phyloP scores from a whole-genome alignment of 92 coral and sea anemone genomes.

The Actinostola sp. region DNA sequence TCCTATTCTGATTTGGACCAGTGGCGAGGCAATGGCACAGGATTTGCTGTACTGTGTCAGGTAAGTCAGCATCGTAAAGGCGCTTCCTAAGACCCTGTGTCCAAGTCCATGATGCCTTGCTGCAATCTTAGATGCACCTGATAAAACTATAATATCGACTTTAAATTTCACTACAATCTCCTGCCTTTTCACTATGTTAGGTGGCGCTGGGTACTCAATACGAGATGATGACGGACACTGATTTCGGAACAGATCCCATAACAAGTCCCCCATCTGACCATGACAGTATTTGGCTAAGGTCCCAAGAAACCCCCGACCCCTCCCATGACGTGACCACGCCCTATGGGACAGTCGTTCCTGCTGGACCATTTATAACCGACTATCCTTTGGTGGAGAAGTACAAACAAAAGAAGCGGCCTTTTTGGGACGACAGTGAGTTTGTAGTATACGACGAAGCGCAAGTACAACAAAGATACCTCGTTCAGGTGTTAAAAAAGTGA shows the following conservation, averaged over 20 bases:
- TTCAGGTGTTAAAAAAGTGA: conserved; percentile 3
- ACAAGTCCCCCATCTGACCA: conserved; percentile 64
- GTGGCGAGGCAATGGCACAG: neutral
- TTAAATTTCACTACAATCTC: too few relatives aligned
- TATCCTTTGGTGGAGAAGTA: conserved; percentile 47
- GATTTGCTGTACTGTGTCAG: conserved; percentile 71
- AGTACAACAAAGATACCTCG: conserved; percentile 61
- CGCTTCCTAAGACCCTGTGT: too few relatives aligned
- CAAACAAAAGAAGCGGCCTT: neutral
- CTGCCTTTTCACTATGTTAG: conserved; percentile 14
- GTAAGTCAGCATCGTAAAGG: conserved; percentile 47
- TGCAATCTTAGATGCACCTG: too few relatives aligned
- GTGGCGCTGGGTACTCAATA: conserved; percentile 70
- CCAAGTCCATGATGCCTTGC: too few relatives aligned
- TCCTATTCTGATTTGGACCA: conserved; percentile 24
- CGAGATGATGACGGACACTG: conserved; percentile 21
- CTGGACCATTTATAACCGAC: conserved; percentile 63
- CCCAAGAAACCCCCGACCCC: conserved; percentile 67
- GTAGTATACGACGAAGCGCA: conserved; percentile 81
- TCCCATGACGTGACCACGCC: conserved; percentile 78
- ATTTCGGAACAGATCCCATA: conserved; percentile 16
- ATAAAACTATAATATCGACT: too few relatives aligned
- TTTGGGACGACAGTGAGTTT: conserved; percentile 47
- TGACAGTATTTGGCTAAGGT: conserved; percentile 71
- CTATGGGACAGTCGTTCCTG: conserved; percentile 83